Base-by-base conservation (phyloP, 2,888 invertebrate genomes). In the Habroteleia sp. region DNA sequence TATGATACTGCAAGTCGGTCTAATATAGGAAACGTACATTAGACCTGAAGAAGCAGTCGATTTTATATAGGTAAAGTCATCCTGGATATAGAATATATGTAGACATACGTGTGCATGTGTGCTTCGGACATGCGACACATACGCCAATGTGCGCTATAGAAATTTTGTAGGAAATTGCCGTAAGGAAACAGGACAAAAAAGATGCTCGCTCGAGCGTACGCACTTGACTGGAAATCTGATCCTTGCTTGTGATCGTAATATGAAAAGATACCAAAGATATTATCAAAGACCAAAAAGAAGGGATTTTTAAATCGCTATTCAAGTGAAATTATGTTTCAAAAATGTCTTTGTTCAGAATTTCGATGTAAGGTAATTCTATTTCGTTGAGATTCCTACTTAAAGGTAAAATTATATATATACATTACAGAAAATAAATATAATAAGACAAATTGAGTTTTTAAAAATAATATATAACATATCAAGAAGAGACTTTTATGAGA, bases 21-120 rank as follows among this genome's bases (percentile, higher is more conserved):
- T 77, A 78, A 83, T 79, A 81, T 81, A 78, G 80, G 82, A 80
- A 81, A 79, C 80, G 76, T 80, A 77, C 79, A 77, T 80, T 82
- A 80, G 79, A 81, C 44, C 74, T 69, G 54, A 74, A 76, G 68
- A 75, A 72, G 41, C 31, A 16, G 65, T 69, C 48, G 68, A 63
- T 66, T 25, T 39, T 35, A 41, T 50, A 20, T 65, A 65, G 54
- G 52, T 65, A 46, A 46, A 68, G 17, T 62, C 35, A 37, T 33
- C 5, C 17, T 1, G 37, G 52, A 39, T 48, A 46, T 33, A 31
- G 44, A 27, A 44, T 58, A 37, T 46, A 39, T 10, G 48, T 48
- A 31, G 58, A 33, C 62, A 44, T 54, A 48, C 10, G 11, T 46
- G 46, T 56, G 46, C 48, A 54, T 4, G 4, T 46, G 62, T 60